Conservation (phyloP, 2,797 vertebrate species). For the Falco concolor region DNA sequence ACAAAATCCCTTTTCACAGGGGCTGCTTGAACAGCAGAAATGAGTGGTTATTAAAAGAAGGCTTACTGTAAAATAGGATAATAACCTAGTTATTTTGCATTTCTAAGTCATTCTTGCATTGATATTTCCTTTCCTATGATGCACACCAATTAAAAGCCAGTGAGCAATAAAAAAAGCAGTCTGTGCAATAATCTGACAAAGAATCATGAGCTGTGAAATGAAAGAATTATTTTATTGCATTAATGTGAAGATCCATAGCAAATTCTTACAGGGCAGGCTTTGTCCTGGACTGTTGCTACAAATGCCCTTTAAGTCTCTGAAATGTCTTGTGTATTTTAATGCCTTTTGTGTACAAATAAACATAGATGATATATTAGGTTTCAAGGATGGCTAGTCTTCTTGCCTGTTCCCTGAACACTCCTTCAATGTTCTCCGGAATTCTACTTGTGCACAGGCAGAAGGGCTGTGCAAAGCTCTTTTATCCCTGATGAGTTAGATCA, state of each 20-base stretch:
- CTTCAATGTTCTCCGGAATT: not conserved
- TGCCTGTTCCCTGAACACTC: not conserved
- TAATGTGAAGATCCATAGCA: not conserved
- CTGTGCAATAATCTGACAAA: slow-evolving; percentile 32
- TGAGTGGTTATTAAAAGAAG: slow-evolving; percentile 58
- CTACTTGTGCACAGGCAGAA: not conserved
- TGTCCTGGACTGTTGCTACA: not conserved
- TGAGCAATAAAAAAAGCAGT: slow-evolving; percentile 4
- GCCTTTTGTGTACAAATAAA: not conserved
- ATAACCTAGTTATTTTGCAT: slow-evolving; percentile 52
- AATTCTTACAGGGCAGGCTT: not conserved
- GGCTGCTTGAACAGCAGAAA: slow-evolving; percentile 61
- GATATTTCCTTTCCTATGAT: slow-evolving; percentile 16
- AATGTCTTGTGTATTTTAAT: not conserved
- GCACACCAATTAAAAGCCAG: slow-evolving; percentile 38
- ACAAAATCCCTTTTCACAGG: slow-evolving; percentile 56
- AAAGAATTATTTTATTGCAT: slow-evolving; percentile 18
- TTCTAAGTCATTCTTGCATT: slow-evolving; percentile 39
- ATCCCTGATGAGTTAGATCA: not conserved
- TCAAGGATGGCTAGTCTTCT: not conserved
- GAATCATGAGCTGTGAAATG: slow-evolving; percentile 4
- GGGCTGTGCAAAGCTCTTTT: not conserved
- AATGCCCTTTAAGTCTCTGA: not conserved
- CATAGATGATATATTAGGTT: not conserved
- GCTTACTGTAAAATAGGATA: slow-evolving; percentile 56